Base-by-base conservation (phyloP, 2,797 vertebrate species). In the Cyprinella venusta region DNA sequence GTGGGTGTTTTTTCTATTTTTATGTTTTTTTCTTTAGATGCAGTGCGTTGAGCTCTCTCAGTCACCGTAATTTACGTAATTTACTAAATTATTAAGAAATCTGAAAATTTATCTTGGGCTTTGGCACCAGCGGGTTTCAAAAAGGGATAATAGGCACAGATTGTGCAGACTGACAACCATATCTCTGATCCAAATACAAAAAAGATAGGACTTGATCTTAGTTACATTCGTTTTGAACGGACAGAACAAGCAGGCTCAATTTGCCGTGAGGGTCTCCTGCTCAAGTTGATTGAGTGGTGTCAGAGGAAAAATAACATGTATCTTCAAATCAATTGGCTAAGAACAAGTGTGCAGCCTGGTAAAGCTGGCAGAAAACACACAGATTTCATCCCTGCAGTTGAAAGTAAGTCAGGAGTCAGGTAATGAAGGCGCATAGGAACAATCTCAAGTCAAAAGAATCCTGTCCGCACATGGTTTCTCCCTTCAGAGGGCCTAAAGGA, bases 321-420 rank as follows among this genome's bases (percentile, higher is more conserved):
- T 78, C 16, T 65, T 78, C 40, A 77, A 77, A 77, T 64, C 75
- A 77, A 61, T 45, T 42, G 52, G 7, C 72, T 76, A 59, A 40
- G 52, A 76, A 26, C 36, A 59, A 59, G 36, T 59, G 2, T 64
- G 18, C 8, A 45, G 36, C 36, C 36, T 5, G 38, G 38, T 30
- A 30, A 64, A 64, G 16, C 40, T 48, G 10, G 40, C 24, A 48
- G 59, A 33, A 77, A 77, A 42, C 59, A 56, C 33, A 76, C 56
- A 77, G n/a, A 42, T 77, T 77, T 42, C 1, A 0, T 77, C 18
- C 40, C 59, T 64, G n/a, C 24, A 64, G 40, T 48, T 77, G 24
- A 77, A 33, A 77, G 24, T 13, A 48, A 30, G 56, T 48, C 38
- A 48, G 30, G 15, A 63, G 10, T 45, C 40, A 64, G 5, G 21